Evolutionary conservation across 1,140 invertebrate species (phyloP), one percentile per base, ranked within the genome.

Genomic region (Penaeus vannamei): DNA sequence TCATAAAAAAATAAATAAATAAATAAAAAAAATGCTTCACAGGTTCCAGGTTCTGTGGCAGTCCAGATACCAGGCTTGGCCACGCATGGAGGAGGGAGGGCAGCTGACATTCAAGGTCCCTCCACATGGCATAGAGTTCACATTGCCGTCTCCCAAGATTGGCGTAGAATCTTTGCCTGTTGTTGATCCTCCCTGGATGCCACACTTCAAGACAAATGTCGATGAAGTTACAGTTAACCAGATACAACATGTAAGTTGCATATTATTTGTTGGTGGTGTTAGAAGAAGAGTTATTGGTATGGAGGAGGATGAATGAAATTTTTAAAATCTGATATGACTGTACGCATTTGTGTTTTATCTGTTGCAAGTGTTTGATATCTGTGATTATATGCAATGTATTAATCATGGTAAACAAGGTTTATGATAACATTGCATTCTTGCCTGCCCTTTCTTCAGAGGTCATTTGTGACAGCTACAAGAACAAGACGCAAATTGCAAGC

Each of bases 141-240:
- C 98, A 1, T 93, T 99, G 26, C 99, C 99, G 0, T 99, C 98
- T 0, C 99, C 99, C 0, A 98, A 99, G 81, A 99, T 99, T 91
- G 99, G 99, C 12, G 97, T 98, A 36, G 97, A 98, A 93, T 97
- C 96, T 59, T 93, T 98, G 87, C 96, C 97, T 3, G 98, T 99
- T 2, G 97, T 99, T 0, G 99, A 99, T 94, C 98, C 99, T 29
- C 98, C 99, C 0, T 99, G 99, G 99, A 98, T 98, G 95, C 98
- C 99, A 0, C 96, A 91, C 76, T 87, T 91, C 64, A 91, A 91
- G 81, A 89, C 85, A 1, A 99, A 99, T 94, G 98, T 99, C 46
- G 98, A 99, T 94, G 98, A 99, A 94, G 98, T 99, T 86, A 98
- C 98, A 0, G 95, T 99, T n/a, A 99, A 98, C 94, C 98, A 99